Conservation (phyloP, 2,888 invertebrate genomes). For the Bellardia pandia region DNA sequence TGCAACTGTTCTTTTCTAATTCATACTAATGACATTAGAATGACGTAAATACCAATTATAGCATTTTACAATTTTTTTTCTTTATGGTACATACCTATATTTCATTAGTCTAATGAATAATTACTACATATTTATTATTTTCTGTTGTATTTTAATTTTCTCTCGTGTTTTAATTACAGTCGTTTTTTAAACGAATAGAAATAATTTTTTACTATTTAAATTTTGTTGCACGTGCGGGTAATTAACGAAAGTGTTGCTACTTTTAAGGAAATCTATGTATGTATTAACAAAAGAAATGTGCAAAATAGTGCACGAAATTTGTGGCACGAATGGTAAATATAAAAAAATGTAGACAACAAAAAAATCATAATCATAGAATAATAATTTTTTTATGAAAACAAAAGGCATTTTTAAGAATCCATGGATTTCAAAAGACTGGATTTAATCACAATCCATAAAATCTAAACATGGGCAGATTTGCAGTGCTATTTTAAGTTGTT, state of each 20-base stretch:
- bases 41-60: constrained; percentile 6
- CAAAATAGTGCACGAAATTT: constrained; percentile 3
- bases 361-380: too few relatives aligned
- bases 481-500: too few relatives aligned
- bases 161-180: background rate
- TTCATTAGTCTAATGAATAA: constrained; percentile 27
- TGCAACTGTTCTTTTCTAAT: background rate
- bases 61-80: background rate
- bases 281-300: constrained; percentile 10
- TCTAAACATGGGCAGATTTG: too few relatives aligned
- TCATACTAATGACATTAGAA: constrained; percentile 3
- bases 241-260: constrained; percentile 51
- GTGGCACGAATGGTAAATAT: background rate
- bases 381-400: too few relatives aligned
- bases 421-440: too few relatives aligned
- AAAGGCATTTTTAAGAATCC: too few relatives aligned
- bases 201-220: constrained; percentile 13
- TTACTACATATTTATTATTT: background rate
- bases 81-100: background rate
- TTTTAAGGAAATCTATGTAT: constrained; percentile 37
- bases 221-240: constrained; percentile 39
- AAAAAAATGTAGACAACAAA: background rate
- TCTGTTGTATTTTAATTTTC: background rate
- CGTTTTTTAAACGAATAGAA: background rate
- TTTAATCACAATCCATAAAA: too few relatives aligned